Conservation (phyloP, 2,888 invertebrate genomes). For the Seira sanloemensis region DNA sequence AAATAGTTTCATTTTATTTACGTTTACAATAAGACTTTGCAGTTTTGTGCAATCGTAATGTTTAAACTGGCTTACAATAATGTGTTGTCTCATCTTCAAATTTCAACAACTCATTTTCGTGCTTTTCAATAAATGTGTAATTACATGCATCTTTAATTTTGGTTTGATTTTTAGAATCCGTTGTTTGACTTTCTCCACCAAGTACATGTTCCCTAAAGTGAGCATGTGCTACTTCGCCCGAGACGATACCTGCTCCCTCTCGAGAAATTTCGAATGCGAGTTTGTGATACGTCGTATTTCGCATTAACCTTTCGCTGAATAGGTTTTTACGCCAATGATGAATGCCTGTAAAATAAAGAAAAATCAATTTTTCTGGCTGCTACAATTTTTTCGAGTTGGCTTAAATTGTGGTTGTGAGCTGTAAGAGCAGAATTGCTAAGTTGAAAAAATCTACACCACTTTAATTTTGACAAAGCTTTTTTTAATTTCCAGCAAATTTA, state of each 20-base stretch:
- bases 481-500: no score
- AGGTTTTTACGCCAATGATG: constrained; percentile 12
- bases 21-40: no score
- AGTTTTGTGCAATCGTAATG: no score
- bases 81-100: constrained; percentile 30
- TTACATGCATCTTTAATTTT: constrained; percentile 2
- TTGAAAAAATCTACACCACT: no score
- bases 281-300: constrained; percentile 37
- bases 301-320: constrained; percentile 33
- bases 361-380: no score
- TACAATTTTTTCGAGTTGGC: no score
- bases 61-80: constrained; percentile 45
- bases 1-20: no score
- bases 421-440: no score
- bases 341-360: no score
- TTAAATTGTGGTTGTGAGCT: no score
- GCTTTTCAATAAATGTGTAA: constrained; percentile 26
- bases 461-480: no score
- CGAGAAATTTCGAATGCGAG: constrained; percentile 25
- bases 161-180: not conserved
- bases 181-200: not conserved
- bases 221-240: constrained; percentile 2
- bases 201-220: constrained; percentile 32
- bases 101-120: not conserved
- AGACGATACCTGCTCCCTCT: not conserved